phyloP scores from a whole-genome alignment of 2,797 vertebrate species.

The Sebastes cheni region DNA sequence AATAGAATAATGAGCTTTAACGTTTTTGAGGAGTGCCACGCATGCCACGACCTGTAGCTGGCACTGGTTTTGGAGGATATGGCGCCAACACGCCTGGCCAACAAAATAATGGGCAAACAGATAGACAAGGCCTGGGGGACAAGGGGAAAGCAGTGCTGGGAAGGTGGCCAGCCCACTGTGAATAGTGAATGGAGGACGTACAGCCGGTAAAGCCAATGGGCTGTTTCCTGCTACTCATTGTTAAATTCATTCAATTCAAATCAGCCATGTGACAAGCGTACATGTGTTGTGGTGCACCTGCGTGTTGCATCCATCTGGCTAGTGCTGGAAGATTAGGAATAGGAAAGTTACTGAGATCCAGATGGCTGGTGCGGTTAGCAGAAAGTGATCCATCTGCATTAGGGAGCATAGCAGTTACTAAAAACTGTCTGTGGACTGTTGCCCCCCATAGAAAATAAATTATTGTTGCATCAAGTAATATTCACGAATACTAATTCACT shows the following conservation, averaged over 20 bases:
- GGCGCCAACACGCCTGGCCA: conserved; percentile 23
- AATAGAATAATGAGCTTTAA: not conserved
- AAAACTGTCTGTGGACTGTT: not conserved
- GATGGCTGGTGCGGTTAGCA: conserved; percentile 36
- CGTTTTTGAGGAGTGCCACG: not conserved
- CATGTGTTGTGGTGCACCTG: conserved; percentile 57
- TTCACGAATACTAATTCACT: not conserved
- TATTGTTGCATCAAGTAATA: conserved; percentile 5
- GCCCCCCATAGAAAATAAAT: not conserved
- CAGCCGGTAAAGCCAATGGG: conserved; percentile 32
- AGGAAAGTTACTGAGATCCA: conserved; percentile 43
- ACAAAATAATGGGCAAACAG: conserved; percentile 37
- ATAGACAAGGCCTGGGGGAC: conserved; percentile 25
- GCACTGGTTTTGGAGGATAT: conserved; percentile 10
- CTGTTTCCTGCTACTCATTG: conserved; percentile 34
- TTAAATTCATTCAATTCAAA: conserved; percentile 53
- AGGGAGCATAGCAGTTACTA: conserved; percentile 13
- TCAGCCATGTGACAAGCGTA: conserved; percentile 48
- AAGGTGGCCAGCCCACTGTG: conserved; percentile 47
- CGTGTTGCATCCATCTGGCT: conserved; percentile 50
- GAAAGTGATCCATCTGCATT: conserved; percentile 33
- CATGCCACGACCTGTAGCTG: conserved; percentile 29
- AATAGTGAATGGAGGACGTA: conserved; percentile 53
- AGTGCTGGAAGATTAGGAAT: conserved; percentile 39
- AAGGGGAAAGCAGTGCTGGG: conserved; percentile 47